phyloP scores from a whole-genome alignment of 2,888 invertebrate genomes.

The Agapostemon virescens region DNA sequence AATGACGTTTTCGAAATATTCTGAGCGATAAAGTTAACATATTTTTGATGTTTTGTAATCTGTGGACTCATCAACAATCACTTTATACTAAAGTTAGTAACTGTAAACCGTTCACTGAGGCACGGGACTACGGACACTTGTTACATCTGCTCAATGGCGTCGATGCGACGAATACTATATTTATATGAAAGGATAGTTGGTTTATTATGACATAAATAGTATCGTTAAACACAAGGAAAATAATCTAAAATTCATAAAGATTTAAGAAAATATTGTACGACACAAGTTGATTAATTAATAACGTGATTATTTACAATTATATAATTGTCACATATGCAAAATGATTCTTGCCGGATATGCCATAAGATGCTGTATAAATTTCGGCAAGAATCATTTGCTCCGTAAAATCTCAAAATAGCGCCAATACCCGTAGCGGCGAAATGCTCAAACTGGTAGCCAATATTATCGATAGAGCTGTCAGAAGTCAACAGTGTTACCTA shows the following conservation, averaged over 20 bases:
- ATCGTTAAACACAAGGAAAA: not conserved
- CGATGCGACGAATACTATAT: not conserved
- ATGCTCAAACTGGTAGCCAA: not conserved
- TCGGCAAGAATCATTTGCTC: not conserved
- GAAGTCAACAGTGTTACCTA: no score
- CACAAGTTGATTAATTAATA: not conserved
- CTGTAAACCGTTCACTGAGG: no score
- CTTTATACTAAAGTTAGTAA: no score
- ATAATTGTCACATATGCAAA: not conserved
- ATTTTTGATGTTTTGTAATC: not conserved
- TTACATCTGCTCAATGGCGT: not conserved
- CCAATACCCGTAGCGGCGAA: not conserved
- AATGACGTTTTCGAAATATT: not conserved
- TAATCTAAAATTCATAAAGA: not conserved
- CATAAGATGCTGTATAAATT: not conserved
- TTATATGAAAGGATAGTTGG: not conserved
- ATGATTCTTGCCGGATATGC: not conserved
- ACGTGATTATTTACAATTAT: not conserved
- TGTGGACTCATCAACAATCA: not conserved
- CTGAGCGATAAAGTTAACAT: not conserved
- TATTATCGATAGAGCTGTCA: not conserved
- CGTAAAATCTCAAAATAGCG: not conserved
- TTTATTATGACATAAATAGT: not conserved
- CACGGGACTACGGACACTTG: not conserved
- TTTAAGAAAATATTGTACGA: not conserved